A percentile compares a stretch with the other conserved stretches of the same genome.
Evolutionary conservation across 2,797 vertebrate genomes (phyloP).

Genomic region (Malurus leucopterus): DNA sequence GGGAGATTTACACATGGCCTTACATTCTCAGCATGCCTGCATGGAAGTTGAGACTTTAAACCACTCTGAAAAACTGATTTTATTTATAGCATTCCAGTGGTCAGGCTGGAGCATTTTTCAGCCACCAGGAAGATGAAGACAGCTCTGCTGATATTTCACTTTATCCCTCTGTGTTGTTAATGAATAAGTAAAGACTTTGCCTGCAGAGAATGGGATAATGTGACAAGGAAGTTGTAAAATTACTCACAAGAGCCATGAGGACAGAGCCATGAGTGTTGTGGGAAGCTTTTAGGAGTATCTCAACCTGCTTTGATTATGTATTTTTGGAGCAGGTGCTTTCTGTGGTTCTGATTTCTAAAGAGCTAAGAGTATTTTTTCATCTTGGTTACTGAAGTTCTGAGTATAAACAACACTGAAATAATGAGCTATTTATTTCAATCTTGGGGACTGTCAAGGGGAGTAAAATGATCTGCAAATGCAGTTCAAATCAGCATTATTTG

Average conservation of each 20-base stretch:
- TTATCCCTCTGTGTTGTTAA: neutral
- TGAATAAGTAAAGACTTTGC: neutral
- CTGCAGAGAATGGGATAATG: neutral
- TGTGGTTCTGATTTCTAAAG: neutral
- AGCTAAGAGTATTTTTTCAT: neutral
- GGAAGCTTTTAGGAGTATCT: neutral
- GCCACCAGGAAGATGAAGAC: neutral
- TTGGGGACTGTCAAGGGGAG: neutral
- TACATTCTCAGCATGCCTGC: neutral
- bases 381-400: neutral
- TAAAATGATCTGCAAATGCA: neutral
- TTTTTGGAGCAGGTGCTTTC: neutral
- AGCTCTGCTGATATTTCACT: neutral
- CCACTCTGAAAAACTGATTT: neutral
- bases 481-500: neutral
- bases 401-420: neutral
- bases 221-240: neutral
- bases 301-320: neutral
- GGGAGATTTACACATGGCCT: neutral
- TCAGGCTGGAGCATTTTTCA: neutral
- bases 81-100: neutral
- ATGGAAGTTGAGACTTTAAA: neutral
- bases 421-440: neutral
- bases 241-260: neutral
- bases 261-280: neutral